Evolutionary conservation across 2,888 invertebrate genomes (phyloP), one percentile per base, ranked within the genome.

Genomic region (Molanna angustata): DNA sequence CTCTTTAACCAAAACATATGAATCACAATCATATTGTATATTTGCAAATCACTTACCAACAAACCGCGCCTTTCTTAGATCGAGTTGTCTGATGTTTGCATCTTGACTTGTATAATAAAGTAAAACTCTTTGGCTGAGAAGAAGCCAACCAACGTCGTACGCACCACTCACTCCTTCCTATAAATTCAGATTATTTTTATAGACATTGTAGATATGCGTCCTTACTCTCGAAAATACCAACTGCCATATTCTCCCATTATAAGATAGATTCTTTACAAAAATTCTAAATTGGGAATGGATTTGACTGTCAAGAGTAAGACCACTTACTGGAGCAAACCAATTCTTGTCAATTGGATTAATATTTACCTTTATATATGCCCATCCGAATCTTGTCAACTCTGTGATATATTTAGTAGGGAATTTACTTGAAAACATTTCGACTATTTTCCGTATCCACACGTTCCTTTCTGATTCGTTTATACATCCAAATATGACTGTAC

Each of bases 121-220:
- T 40, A 88, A 69, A 22, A 76, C 78, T 13, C 86, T 76, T 44
- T 87, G 81, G 50, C 83, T 80, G 22, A 92, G 72, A 64, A 91
- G 78, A 47, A 91, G 64, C 91, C 91, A 92, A 1, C 88, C 85
- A n/a, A 88, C 85, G 27, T 80, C 80, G 91, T 92, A 90, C 48
- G 79, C 76, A 0, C 86, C 84, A 41, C 84, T 83, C 27, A 88
- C 82, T 9, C 83, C 82, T 67, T 82, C 86, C 86, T 88, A 66
- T n/a, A n/a, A n/a, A n/a, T n/a, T n/a, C n/a, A n/a, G n/a, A n/a
- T n/a, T n/a, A n/a, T n/a, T n/a, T n/a, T n/a, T n/a, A n/a, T n/a
- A n/a, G n/a, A n/a, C n/a, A n/a, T n/a, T n/a, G n/a, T n/a, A n/a
- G n/a, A n/a, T n/a, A n/a, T n/a, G n/a, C n/a, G n/a, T n/a, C n/a